Evolutionary conservation across 2,888 invertebrate genomes (phyloP).

Genomic region (Rhamnusium bicolor): DNA sequence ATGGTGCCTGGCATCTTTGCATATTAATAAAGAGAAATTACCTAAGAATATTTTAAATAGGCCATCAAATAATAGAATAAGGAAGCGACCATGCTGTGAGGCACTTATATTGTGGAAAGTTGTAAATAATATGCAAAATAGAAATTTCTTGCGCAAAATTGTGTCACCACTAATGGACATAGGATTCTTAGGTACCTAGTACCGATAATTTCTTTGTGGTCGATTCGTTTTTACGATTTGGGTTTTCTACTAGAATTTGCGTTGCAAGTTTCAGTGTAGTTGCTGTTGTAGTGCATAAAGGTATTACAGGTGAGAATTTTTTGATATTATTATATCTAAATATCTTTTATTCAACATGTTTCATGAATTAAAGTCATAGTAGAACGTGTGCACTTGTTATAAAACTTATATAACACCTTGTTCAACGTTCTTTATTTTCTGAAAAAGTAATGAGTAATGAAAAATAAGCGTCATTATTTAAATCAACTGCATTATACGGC

Average conservation of each 20-base stretch:
- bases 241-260: constrained; percentile 4
- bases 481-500: too few species aligned
- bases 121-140: constrained; percentile 60
- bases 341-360: too few species aligned
- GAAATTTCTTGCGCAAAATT: constrained; percentile 58
- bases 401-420: too few species aligned
- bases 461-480: too few species aligned
- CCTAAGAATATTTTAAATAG: constrained; percentile 33
- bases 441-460: too few species aligned
- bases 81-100: constrained; percentile 53
- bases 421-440: too few species aligned
- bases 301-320: not conserved
- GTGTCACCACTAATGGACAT: constrained; percentile 48
- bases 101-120: constrained; percentile 53
- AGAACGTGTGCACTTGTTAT: too few species aligned
- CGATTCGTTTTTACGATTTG: constrained; percentile 32
- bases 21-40: constrained; percentile 48
- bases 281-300: constrained; percentile 16
- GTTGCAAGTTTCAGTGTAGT: constrained; percentile 16
- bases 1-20: constrained; percentile 48
- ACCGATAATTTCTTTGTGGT: constrained; percentile 47
- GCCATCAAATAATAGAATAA: constrained; percentile 46
- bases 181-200: constrained; percentile 45
- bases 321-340: too few species aligned
- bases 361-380: too few species aligned